Conservation (phyloP, 2,797 vertebrate genomes). For the Poeciliopsis paucimaculata region DNA sequence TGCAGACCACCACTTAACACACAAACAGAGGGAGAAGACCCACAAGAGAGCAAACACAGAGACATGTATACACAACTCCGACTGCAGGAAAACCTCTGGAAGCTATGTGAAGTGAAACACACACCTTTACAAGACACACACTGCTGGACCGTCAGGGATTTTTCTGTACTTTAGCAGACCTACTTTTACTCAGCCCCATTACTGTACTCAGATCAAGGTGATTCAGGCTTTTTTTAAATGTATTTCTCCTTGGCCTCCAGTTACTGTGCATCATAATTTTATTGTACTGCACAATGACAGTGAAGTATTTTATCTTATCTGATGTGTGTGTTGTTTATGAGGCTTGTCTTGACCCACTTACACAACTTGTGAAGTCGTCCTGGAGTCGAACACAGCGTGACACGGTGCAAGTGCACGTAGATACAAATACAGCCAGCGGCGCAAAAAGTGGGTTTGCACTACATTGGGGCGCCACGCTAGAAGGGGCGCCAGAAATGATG, state of each 20-base stretch:
- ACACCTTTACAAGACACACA: background rate
- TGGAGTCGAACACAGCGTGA: slow-evolving; percentile 35
- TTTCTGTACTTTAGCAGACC: slow-evolving; percentile 60
- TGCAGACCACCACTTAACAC: slow-evolving; percentile 5
- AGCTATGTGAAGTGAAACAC: slow-evolving; percentile 12
- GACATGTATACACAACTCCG: background rate
- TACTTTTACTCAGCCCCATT: slow-evolving; percentile 54
- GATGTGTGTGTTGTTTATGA: slow-evolving; percentile 48
- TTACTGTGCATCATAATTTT: background rate
- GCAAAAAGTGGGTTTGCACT: background rate
- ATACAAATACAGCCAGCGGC: background rate
- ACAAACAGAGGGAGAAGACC: slow-evolving; percentile 20
- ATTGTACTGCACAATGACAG: background rate
- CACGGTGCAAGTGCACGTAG: background rate
- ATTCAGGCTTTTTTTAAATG: background rate
- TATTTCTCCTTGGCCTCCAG: background rate
- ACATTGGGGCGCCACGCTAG: background rate
- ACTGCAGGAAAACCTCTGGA: background rate
- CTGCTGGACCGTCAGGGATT: slow-evolving; percentile 39
- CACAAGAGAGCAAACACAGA: slow-evolving; percentile 13
- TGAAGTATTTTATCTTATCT: slow-evolving; percentile 9
- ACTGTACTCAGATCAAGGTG: slow-evolving; percentile 46
- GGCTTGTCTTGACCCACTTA: slow-evolving; percentile 45
- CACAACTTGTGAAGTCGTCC: slow-evolving; percentile 32
- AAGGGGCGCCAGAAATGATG: background rate